phyloP scores from a whole-genome alignment of 2,888 invertebrate species.

The Nebria salina region DNA sequence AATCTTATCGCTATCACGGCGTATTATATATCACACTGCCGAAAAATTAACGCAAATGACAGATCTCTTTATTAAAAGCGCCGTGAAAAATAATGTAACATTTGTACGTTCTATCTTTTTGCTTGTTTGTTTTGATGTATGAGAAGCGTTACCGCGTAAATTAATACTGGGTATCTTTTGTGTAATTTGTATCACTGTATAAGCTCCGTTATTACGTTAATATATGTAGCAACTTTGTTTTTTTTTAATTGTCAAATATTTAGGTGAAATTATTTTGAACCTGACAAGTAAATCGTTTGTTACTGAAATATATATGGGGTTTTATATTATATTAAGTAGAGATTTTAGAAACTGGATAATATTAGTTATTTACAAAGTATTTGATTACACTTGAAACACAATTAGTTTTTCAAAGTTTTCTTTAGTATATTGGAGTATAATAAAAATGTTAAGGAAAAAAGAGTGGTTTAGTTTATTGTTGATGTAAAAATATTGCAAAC shows the following conservation, averaged over 20 bases:
- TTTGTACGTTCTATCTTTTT: conserved; percentile 14
- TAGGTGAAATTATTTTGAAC: not conserved
- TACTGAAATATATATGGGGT: not conserved
- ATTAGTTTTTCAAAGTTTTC: no score
- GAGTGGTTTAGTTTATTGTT: no score
- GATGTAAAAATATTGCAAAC: no score
- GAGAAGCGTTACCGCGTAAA: not conserved
- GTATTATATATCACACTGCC: conserved; percentile 28
- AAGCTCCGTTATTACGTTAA: not conserved
- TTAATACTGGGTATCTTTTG: not conserved
- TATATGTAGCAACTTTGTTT: not conserved
- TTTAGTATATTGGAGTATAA: no score
- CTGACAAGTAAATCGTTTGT: not conserved
- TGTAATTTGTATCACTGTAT: not conserved
- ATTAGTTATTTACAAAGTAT: no score
- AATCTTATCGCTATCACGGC: conserved; percentile 3
- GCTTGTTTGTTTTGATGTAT: not conserved
- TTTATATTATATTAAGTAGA: no score
- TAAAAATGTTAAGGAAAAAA: no score
- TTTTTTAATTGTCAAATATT: not conserved
- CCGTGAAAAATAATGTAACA: conserved; percentile 13
- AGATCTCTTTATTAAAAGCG: conserved; percentile 32
- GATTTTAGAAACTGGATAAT: no score
- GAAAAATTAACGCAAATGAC: conserved; percentile 44
- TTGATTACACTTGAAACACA: no score